Evolutionary conservation across 2,113 vertebrate genomes (phyloP), one percentile per base, ranked within the genome.

Genomic region (Spea bombifrons): DNA sequence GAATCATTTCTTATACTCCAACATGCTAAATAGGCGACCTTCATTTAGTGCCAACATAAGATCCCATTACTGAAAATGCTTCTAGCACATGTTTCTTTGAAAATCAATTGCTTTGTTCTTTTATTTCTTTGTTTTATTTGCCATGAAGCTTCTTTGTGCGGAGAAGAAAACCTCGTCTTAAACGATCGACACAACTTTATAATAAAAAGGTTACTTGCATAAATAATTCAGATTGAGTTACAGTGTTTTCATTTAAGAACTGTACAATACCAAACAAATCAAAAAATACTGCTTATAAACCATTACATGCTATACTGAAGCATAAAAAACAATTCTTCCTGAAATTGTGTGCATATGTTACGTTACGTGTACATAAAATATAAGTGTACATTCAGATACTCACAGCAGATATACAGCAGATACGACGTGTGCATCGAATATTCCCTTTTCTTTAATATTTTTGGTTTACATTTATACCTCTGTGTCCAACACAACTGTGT

Each of bases 161-260:
- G 2, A 30, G 1, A 1, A 30, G 30, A 30, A 30, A 30, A 30
- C 30, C 30, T 30, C 30, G 30, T 30, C 30, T 30, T 30, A 30
- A 30, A 30, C 2, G 30, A 30, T 30, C 30, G 2, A 30, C 30
- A 2, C 30, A 30, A 30, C 70, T 82, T 75, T 57, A 65, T 66
- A 68, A 73, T 84, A 81, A 83, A 89, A 80, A 47, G 75, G 68
- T 50, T 82, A 83, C 83, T 88, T 83, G 83, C 80, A 78, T 81
- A 84, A 84, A 83, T 82, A 78, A 76, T 83, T 83, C 81, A 87
- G 59, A 78, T 80, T 81, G 86, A 73, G 87, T 2, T 1, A 84
- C 86, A n/a, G 83, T 57, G 81, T 88, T 82, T 89, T 86, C 64
- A 71, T 12, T 17, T 80, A 85, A 73, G 45, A 65, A 73, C 6